A percentile compares a stretch with the other conserved stretches of the same genome.
Conservation (phyloP, 1,140 invertebrate genomes). For the Callitettix versicolor region DNA sequence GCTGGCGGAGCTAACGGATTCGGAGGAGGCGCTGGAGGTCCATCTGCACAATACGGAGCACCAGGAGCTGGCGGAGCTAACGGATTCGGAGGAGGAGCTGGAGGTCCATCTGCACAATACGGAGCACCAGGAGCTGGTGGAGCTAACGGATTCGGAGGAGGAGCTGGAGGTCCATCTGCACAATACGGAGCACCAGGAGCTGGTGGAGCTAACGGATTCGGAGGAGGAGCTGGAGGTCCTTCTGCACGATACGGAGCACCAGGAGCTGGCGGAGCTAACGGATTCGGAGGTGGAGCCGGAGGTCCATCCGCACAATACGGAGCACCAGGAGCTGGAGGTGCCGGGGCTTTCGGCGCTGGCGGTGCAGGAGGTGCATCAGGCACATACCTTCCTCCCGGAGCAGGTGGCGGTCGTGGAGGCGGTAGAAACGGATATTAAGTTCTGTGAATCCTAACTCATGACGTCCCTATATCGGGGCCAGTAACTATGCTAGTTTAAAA, state of each 20-base stretch:
- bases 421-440: too few relatives aligned
- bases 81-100: not conserved
- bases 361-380: too few relatives aligned
- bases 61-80: not conserved
- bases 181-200: not conserved
- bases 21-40: not conserved
- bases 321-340: not conserved
- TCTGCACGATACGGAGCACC: not conserved
- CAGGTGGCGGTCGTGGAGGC: too few relatives aligned
- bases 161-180: not conserved
- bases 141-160: not conserved
- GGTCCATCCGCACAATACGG: not conserved
- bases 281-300: not conserved
- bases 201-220: too few relatives aligned
- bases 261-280: not conserved
- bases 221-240: too few relatives aligned
- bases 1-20: slow-evolving; percentile 20
- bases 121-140: not conserved
- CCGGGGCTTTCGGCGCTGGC: too few relatives aligned
- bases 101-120: not conserved
- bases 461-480: too few relatives aligned
- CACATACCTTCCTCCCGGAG: too few relatives aligned
- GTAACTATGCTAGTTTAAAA: too few relatives aligned
- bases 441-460: too few relatives aligned
- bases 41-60: not conserved